Percentiles rank a stretch among this genome's conserved stretches.
phyloP scores from a whole-genome alignment of 1,140 invertebrate species.

The Coptotermes formosanus region DNA sequence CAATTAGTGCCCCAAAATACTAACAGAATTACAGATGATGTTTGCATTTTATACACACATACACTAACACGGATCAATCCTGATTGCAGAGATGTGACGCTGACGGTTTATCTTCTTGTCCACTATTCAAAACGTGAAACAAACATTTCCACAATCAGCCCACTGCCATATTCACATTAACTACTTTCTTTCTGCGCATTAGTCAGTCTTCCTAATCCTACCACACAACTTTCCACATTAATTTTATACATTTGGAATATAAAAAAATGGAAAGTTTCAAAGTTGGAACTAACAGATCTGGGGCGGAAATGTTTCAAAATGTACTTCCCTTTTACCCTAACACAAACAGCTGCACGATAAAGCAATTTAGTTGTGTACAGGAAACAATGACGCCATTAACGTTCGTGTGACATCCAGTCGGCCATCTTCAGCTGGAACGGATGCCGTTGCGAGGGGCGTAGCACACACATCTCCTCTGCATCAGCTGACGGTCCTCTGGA shows the following conservation, averaged over 20 bases:
- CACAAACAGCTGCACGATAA: neutral
- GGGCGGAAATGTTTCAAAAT: neutral
- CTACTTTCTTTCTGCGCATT: neutral
- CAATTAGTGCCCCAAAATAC: neutral
- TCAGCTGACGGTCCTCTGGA: neutral
- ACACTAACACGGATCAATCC: no score
- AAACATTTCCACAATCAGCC: neutral
- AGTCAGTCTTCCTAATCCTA: neutral
- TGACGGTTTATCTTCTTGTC: neutral
- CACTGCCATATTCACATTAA: neutral
- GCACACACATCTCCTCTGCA: neutral
- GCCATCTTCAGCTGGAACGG: no score
- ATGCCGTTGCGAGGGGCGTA: neutral
- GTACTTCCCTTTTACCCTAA: neutral
- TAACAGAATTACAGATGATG: neutral
- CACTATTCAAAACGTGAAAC: neutral
- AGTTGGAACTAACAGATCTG: neutral
- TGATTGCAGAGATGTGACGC: no score
- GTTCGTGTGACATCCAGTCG: neutral
- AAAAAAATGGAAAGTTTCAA: neutral
- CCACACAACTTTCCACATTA: neutral
- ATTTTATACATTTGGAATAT: slow-evolving; percentile 15
- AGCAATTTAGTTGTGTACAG: neutral
- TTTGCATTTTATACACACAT: no score
- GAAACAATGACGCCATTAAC: neutral